These are phyloP conservation scores for Antechinus flavipes DNA, from an alignment of 2,113 vertebrate genomes.

Conservation along the genomic window DNA sequence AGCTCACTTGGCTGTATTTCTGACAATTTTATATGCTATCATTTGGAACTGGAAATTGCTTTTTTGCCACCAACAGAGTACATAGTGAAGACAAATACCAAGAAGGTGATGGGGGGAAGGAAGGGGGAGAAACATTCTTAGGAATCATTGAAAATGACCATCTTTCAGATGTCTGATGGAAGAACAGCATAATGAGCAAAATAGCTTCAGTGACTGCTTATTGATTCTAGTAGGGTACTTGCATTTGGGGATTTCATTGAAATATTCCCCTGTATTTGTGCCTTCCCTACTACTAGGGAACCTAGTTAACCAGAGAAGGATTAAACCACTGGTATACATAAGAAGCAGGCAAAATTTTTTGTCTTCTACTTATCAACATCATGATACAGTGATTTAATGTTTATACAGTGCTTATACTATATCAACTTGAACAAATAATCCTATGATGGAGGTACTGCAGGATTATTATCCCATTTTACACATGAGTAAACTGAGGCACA, in stretches of 20 bases:
- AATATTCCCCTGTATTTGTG: not conserved
- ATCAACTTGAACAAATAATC: not conserved
- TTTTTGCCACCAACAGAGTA: conserved; percentile 27
- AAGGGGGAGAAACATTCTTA: conserved; percentile 49
- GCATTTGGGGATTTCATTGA: conserved; percentile 7
- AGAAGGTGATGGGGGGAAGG: not conserved
- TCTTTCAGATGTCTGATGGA: conserved; percentile 15
- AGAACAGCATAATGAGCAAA: not conserved
- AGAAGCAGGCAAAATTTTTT: conserved; percentile 32
- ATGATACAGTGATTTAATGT: not conserved
- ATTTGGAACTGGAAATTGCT: conserved; percentile 28
- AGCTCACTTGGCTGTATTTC: conserved; percentile 49
- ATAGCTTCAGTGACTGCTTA: not conserved
- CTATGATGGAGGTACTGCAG: not conserved
- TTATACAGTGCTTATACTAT: not conserved
- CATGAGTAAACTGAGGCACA: not conserved
- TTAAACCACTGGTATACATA: not conserved
- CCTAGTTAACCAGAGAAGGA: not conserved
- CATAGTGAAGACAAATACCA: conserved; percentile 46
- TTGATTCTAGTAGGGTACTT: not conserved
- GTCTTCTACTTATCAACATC: conserved; percentile 2
- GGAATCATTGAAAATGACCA: conserved; percentile 40
- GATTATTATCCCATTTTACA: not conserved
- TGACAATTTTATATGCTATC: conserved; percentile 12
- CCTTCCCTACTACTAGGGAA: not conserved